Evolutionary conservation across 2,797 vertebrate species (phyloP).

Genomic region (Balearica regulorum): DNA sequence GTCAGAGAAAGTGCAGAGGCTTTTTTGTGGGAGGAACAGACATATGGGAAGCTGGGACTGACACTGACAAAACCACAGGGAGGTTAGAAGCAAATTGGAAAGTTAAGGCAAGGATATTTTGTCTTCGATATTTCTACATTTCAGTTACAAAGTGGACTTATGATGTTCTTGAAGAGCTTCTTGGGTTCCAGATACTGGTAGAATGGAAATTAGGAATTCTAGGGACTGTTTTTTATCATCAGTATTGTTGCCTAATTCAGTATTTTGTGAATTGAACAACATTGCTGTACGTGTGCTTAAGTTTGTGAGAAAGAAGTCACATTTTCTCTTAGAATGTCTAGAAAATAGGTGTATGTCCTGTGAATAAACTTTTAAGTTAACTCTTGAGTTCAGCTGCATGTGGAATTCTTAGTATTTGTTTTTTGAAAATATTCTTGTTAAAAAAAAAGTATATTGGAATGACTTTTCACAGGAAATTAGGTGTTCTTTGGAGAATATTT

Average conservation of each 20-base stretch:
- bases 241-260: background rate
- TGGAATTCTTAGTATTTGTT: background rate
- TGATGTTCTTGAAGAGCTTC: background rate
- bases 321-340: background rate
- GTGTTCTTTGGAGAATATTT: background rate
- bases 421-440: background rate
- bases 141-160: background rate
- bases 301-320: background rate
- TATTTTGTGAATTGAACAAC: background rate
- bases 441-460: background rate
- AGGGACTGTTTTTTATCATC: background rate
- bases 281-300: background rate
- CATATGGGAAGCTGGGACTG: conserved; percentile 35
- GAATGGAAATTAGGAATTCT: background rate
- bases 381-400: background rate
- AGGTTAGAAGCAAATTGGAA: background rate
- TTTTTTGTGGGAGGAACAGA: conserved; percentile 43
- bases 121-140: background rate
- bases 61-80: background rate
- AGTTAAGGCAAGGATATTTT: background rate
- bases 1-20: conserved; percentile 53
- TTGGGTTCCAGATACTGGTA: background rate
- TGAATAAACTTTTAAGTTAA: background rate
- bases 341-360: background rate
- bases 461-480: background rate